Evolutionary conservation across 2,113 vertebrate species (phyloP), one percentile per base, ranked within the genome.

Genomic region (Saimiri boliviensis): DNA sequence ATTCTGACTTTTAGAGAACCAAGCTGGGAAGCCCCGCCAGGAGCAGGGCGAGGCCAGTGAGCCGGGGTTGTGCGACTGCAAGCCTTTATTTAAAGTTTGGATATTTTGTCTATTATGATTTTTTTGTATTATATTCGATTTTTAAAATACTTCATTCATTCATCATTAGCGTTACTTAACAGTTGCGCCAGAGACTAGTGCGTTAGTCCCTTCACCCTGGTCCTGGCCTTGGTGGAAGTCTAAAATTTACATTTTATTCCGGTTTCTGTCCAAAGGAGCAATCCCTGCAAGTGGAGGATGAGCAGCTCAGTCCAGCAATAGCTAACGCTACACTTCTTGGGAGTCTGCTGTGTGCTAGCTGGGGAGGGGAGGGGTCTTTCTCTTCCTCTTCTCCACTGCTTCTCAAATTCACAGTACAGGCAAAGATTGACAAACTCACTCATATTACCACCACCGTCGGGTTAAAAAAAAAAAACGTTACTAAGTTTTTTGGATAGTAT

Each of bases 241-340:
- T 45, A 58, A 47, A 32, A 16, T 8, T n/a, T n/a, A n/a, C 13
- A 30, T 37, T 21, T 23, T 14, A 45, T 56, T 27, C 2, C 37
- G 12, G 92, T 2, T 11, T 40, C 42, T 13, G 12, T 6, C 3
- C 42, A 35, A 49, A 40, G 42, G 30, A 11, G 8, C 19, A 60
- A 20, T 19, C 32, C 16, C 23, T 37, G 27, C 40, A 0, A 2
- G 19, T 2, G 23, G 0, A 3, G 8, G 6, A 1, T 5, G 68
- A 40, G 10, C 13, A 5, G 1, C 5, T 47, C 35, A 3, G 32
- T 20, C 1, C 16, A 27, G 47, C 11, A 35, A 37, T 19, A 2
- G 45, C 45, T 40, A 13, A n/a, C 13, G 1, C 47, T 0, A 4
- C 25, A 37, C 71, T 8, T 6, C 71, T 30, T 11, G 71, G 2